Conservation (phyloP, 2,797 vertebrate genomes). For the Crenichthys baileyi region DNA sequence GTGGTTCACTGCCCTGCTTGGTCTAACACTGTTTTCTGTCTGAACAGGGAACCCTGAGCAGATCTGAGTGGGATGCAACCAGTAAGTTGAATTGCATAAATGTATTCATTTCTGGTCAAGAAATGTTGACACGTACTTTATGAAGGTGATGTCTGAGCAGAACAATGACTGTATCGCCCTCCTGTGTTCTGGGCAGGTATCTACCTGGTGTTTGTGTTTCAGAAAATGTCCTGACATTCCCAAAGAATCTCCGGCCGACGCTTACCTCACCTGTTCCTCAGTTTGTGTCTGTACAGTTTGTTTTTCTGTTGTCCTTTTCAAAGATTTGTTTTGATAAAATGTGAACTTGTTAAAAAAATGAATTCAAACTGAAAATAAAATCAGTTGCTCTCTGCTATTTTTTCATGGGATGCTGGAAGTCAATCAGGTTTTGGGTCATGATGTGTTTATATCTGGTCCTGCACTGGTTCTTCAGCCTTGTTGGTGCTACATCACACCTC, state of each 20-base stretch:
- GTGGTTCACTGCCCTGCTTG: neutral
- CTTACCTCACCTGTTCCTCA: neutral
- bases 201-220: constrained; percentile 95
- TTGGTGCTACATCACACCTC: too few species aligned
- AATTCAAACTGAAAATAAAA: constrained; percentile 10
- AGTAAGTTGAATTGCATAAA: constrained; percentile 81
- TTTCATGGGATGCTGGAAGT: neutral
- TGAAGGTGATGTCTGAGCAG: neutral
- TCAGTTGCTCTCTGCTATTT: neutral
- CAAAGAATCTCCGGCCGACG: neutral
- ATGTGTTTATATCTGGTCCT: neutral
- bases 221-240: constrained; percentile 84
- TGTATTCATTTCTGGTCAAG: neutral
- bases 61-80: constrained; percentile 96
- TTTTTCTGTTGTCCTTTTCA: constrained; percentile 21
- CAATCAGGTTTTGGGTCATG: neutral
- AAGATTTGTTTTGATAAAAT: constrained; percentile 21
- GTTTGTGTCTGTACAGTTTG: constrained; percentile 31
- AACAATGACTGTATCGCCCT: neutral
- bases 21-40: constrained; percentile 16
- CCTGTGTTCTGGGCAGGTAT: constrained; percentile 81
- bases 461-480: neutral
- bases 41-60: constrained; percentile 92
- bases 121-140: neutral
- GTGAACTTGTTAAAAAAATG: constrained; percentile 16